Evolutionary conservation across 2,888 invertebrate species (phyloP), one percentile per base, ranked within the genome.

Genomic region (Euzetes globulus): DNA sequence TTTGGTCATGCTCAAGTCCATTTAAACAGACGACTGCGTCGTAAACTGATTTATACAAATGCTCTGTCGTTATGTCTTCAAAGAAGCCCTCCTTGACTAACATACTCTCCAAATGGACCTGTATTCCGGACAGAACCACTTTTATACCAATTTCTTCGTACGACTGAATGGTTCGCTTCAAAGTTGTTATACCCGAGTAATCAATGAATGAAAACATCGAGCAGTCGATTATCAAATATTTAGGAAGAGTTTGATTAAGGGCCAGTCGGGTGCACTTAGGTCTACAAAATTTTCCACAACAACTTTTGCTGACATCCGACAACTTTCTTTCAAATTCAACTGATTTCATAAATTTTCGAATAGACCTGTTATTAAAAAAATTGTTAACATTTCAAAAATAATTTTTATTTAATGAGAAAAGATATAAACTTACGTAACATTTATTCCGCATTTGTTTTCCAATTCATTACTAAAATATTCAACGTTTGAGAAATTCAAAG

Each of bases 81-180:
- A 82, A 82, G 78, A 84, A 83, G 19, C 81, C 79, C 55, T 83
- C 82, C 72, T 81, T 81, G 17, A 79, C 77, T 78, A 82, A 77
- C 37, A 78, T 78, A 52, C 80, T 79, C 58, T 80, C 77, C n/a
- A 82, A 79, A 33, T 76, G 75, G 0, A 77, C 76, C 68, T 79
- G 70, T 71, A 47, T 41, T n/a, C 55, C 37, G 29, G 52, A 72
- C n/a, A 76, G 37, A 27, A 74, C 71, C 55, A 50, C 29, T 55
- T 72, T 71, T 6, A 75, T 29, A 2, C 58, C 72, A 7, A 72
- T 27, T 6, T 11, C 13, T 22, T 63, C 71, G 52, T 82, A 89
- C 5, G 73, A 90, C 88, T 80, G 88, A 88, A 78, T 88, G 87
- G 9, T 87, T 87, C 78, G 87, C 85, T 77, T 87, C 87, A 71